Evolutionary conservation across 1,140 invertebrate genomes (phyloP), one percentile per base, ranked within the genome.

Genomic region (Anthonomus grandis): DNA sequence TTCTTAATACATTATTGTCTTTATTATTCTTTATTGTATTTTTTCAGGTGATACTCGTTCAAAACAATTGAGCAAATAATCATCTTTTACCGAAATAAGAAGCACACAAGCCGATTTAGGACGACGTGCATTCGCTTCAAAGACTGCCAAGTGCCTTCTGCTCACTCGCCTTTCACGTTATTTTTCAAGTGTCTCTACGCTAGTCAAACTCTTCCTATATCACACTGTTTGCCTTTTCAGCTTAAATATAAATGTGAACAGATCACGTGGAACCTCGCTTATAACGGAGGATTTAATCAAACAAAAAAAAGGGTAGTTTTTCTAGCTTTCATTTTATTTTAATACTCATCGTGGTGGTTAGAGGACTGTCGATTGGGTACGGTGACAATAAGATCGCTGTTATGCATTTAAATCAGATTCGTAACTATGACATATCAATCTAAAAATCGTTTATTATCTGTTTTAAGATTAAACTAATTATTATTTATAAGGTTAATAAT

Each of bases 91-190:
- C 6, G 17, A 36, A n/a, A n/a, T 9, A 36, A 42, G 1, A 42
- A 42, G 13, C 19, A 12, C 25, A 49, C 4, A 24, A 49, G 18
- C 17, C 22, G 24, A 8, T 10, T 12, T 36, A 34, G 31, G 25
- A 48, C 2, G 13, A 17, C 9, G 46, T 36, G 46, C 48, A 36
- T 50, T 38, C 25, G 48, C 36, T 50, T 50, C 39, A 15, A 38
- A 50, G 48, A 50, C 48, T 50, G 48, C 39, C n/a, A 22, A 49
- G 31, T 36, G 31, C 48, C 31, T 50, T 50, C 39, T 21, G 15
- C n/a, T 36, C 31, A 36, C 48, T n/a, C 25, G 46, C 46, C 48
- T n/a, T 17, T 38, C 27, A 18, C 31, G n/a, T n/a, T n/a, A 36
- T 38, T 21, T 21, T 50, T 19, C 31, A 50, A 50, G 48, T 50